Conservation (phyloP, 2,797 vertebrate species). For the Esox lucius region DNA sequence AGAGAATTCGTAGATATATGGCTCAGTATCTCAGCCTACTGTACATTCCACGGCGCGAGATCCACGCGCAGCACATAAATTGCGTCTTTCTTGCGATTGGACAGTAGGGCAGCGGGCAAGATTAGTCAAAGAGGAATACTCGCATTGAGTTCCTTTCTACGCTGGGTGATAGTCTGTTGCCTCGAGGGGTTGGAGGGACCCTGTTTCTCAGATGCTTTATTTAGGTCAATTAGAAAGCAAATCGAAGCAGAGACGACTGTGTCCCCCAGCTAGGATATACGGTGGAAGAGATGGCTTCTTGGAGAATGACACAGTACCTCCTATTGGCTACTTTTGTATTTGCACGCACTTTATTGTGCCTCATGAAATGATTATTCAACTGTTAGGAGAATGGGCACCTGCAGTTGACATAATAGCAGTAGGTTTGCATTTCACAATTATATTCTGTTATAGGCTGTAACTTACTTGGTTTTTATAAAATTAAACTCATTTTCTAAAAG, state of each 20-base stretch:
- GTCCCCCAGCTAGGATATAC: conserved; percentile 51
- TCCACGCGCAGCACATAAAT: conserved; percentile 36
- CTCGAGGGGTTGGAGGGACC: conserved; percentile 59
- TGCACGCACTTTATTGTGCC: conserved; percentile 47
- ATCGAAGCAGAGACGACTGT: conserved; percentile 64
- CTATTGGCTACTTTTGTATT: conserved; percentile 69
- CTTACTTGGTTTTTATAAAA: not conserved
- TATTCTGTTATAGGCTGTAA: no score
- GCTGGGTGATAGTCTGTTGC: conserved; percentile 52
- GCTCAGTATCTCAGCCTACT: conserved; percentile 33
- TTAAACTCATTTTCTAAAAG: not conserved
- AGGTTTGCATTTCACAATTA: not conserved
- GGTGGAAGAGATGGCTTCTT: conserved; percentile 29
- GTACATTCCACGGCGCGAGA: conserved; percentile 63
- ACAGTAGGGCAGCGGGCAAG: conserved; percentile 51
- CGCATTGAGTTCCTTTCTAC: conserved; percentile 27
- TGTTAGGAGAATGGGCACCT: not conserved
- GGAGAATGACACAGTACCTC: conserved; percentile 60
- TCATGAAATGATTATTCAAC: not conserved
- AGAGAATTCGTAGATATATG: conserved; percentile 44
- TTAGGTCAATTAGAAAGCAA: conserved; percentile 83
- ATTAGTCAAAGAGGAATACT: conserved; percentile 44
- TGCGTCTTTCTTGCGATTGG: conserved; percentile 58
- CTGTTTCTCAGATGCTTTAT: conserved; percentile 72
- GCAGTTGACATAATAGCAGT: not conserved